A percentile compares a stretch with the other conserved stretches of the same genome.
These are phyloP conservation scores for Tautogolabrus adspersus DNA, from an alignment of 2,113 vertebrate genomes.

Conservation along the genomic window DNA sequence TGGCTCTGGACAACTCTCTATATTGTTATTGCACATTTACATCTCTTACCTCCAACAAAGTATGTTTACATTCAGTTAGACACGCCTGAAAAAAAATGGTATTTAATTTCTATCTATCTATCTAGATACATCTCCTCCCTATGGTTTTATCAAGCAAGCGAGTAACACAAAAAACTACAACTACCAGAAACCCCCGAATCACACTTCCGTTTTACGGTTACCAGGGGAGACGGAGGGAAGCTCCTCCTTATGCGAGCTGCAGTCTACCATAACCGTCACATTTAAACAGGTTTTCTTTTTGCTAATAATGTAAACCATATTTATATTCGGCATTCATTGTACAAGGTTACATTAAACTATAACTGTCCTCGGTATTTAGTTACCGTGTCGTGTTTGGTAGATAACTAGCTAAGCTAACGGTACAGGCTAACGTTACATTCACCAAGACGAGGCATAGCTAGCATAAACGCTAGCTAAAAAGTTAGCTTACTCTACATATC, in stretches of 20 bases:
- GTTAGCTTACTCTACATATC: too few species aligned
- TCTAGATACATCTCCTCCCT: too few species aligned
- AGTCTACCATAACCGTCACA: background rate
- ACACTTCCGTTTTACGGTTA: constrained; percentile 79
- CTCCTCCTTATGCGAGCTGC: background rate
- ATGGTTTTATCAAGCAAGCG: too few species aligned
- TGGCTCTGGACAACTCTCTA: too few species aligned
- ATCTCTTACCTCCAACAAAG: too few species aligned
- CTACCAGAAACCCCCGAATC: constrained; percentile 22
- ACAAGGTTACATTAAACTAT: too few species aligned
- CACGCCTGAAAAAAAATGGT: too few species aligned
- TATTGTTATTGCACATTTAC: too few species aligned
- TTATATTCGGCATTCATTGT: rapidly evolving
- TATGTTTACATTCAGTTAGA: too few species aligned
- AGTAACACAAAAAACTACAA: constrained; percentile 65
- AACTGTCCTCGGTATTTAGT: too few species aligned
- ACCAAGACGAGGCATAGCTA: rapidly evolving
- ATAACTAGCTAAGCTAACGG: constrained; percentile 48
- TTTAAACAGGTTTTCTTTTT: background rate
- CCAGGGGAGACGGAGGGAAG: constrained; percentile 79
- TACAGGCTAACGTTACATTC: background rate
- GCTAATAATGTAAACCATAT: rapidly evolving
- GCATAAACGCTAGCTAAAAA: background rate
- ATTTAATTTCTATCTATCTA: too few species aligned
- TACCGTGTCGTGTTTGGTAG: background rate